These are phyloP conservation scores for Polydrusus cervinus DNA, from an alignment of 2,888 invertebrate species.

Conservation along the genomic window DNA sequence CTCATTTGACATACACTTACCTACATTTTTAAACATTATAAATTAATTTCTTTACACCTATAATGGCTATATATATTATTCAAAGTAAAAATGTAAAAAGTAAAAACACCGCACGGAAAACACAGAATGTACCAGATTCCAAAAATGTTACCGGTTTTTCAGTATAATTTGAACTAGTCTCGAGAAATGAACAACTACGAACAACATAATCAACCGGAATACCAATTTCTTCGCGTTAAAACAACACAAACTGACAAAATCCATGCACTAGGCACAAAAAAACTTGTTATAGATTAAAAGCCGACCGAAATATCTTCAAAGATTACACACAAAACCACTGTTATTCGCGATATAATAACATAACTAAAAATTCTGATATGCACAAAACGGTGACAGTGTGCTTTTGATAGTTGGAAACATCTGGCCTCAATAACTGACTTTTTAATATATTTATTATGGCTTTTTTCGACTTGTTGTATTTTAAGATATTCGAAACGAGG, in stretches of 20 bases:
- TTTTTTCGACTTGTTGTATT: conserved; percentile 20
- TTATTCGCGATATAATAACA: background rate
- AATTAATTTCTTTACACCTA: background rate
- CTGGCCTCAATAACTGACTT: conserved; percentile 32
- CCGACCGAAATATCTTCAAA: too few species aligned
- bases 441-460: conserved; percentile 31
- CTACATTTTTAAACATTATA: background rate
- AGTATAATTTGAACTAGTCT: too few species aligned
- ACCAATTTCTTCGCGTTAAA: too few species aligned
- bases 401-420: conserved; percentile 19
- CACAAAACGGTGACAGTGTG: background rate
- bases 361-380: conserved; percentile 11
- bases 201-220: too few species aligned
- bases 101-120: background rate
- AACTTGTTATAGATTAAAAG: too few species aligned
- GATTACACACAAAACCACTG: background rate
- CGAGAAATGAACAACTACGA: too few species aligned
- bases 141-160: background rate
- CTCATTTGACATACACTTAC: too few species aligned
- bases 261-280: too few species aligned
- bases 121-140: background rate
- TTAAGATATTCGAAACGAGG: background rate
- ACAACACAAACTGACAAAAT: too few species aligned
- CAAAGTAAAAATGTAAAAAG: background rate
- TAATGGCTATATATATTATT: background rate